Evolutionary conservation across 1,140 invertebrate genomes (phyloP).

Genomic region (Cardiocondyla obscurior): DNA sequence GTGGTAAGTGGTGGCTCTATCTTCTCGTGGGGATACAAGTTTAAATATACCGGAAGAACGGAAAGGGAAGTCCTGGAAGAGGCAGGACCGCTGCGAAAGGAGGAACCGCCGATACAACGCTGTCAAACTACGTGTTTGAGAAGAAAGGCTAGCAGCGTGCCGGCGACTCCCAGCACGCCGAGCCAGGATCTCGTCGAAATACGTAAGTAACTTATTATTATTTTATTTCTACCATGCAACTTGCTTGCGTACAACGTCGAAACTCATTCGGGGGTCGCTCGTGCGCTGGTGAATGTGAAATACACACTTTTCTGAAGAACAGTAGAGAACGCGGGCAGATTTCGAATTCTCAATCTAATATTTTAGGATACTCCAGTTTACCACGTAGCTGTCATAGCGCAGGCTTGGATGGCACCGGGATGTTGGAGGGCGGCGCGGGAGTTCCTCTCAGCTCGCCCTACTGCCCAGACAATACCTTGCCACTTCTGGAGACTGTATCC

Average conservation of each 20-base stretch:
- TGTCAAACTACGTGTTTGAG: constrained; percentile 86
- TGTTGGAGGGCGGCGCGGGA: constrained; percentile 79
- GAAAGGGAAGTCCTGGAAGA: constrained; percentile 94
- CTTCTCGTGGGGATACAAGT: constrained; percentile 97
- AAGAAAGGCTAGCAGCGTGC: constrained; percentile 92
- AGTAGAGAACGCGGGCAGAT: neutral
- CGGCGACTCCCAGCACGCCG: constrained; percentile 93
- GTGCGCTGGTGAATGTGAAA: neutral
- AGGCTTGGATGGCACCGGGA: constrained; percentile 85
- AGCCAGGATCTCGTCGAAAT: constrained; percentile 84
- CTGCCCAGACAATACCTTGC: constrained; percentile 84
- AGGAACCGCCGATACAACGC: constrained; percentile 86
- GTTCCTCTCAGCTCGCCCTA: constrained; percentile 82
- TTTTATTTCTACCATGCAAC: neutral
- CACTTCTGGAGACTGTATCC: constrained; percentile 86
- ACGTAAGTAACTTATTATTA: constrained; percentile 79
- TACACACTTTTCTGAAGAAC: neutral
- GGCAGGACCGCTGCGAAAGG: constrained; percentile 84
- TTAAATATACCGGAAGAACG: constrained; percentile 94
- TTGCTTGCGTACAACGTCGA: neutral
- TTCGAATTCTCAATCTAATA: neutral
- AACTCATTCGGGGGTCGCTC: too few relatives aligned
- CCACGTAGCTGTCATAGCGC: constrained; percentile 90
- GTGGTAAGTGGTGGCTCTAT: constrained; percentile 96
- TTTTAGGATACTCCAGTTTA: constrained; percentile 91